phyloP scores from a whole-genome alignment of 2,113 vertebrate genomes.

The Emydocephalus ijimae region DNA sequence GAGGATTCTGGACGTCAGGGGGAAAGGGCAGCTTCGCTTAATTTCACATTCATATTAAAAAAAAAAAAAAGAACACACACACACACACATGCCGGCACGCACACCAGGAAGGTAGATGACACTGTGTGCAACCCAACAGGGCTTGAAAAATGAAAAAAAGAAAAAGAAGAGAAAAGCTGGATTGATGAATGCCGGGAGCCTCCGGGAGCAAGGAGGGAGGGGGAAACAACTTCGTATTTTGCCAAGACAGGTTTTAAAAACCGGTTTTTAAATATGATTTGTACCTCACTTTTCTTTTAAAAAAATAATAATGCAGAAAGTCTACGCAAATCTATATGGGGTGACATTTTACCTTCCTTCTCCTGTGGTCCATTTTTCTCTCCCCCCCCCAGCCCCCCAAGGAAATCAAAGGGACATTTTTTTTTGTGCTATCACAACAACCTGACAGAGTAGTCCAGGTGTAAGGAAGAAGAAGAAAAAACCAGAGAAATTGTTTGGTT shows the following conservation, averaged over 20 bases:
- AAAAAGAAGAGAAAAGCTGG: conserved; percentile 53
- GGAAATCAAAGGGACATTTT: background rate
- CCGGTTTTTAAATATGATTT: background rate
- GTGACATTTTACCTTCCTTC: background rate
- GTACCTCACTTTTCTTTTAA: background rate
- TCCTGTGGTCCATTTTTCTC: background rate
- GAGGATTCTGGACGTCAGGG: conserved; percentile 80
- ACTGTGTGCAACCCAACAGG: conserved; percentile 64
- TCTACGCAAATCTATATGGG: background rate
- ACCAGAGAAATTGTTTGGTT: background rate
- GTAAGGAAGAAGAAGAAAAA: background rate
- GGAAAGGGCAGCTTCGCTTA: conserved; percentile 79
- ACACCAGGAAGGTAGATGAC: conserved; percentile 65
- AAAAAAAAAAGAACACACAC: background rate
- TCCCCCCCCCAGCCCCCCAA: background rate
- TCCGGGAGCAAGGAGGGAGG: accelerated
- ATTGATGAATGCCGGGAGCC: conserved; percentile 25
- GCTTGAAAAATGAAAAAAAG: conserved; percentile 66
- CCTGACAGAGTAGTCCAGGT: too few relatives aligned
- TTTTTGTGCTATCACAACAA: background rate
- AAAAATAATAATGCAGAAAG: background rate
- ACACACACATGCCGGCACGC: accelerated
- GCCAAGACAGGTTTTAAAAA: background rate
- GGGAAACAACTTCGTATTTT: background rate
- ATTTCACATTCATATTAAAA: conserved; percentile 85